phyloP scores from a whole-genome alignment of 2,888 invertebrate genomes.

The Thera britannica region DNA sequence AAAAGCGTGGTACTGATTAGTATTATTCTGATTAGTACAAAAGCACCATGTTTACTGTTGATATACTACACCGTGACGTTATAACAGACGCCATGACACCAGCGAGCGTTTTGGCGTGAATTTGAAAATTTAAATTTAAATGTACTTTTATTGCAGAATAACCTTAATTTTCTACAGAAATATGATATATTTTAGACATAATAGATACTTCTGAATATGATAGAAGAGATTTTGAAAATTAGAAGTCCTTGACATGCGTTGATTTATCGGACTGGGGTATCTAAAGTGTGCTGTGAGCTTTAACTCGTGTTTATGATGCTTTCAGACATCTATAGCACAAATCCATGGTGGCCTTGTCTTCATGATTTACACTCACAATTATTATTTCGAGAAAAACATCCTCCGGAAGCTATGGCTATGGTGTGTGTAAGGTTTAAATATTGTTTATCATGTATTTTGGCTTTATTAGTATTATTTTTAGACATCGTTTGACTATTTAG shows the following conservation, averaged over 20 bases:
- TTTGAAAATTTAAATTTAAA: too few species aligned
- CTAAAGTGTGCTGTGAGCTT: not conserved
- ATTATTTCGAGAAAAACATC: constrained; percentile 30
- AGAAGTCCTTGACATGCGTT: not conserved
- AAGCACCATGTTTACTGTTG: too few species aligned
- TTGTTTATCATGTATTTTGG: constrained; percentile 10
- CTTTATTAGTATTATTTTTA: not conserved
- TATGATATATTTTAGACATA: too few species aligned
- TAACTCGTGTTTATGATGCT: not conserved
- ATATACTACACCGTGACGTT: too few species aligned
- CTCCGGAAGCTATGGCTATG: constrained; percentile 20
- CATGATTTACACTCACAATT: constrained; percentile 30
- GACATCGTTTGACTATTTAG: not conserved
- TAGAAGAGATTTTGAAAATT: too few species aligned
- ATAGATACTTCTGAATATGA: not conserved
- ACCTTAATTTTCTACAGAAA: too few species aligned
- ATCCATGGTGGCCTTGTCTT: constrained; percentile 16
- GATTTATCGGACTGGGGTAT: not conserved
- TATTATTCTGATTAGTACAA: too few species aligned
- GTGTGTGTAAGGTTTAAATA: constrained; percentile 11
- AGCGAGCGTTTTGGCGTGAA: too few species aligned
- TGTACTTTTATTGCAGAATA: too few species aligned
- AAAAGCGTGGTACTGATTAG: too few species aligned
- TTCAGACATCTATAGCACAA: not conserved
- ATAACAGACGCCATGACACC: too few species aligned